A percentile compares a stretch with the other conserved stretches of the same genome.
Conservation (phyloP, 2,888 invertebrate species). For the Aproaerema taeniolella region DNA sequence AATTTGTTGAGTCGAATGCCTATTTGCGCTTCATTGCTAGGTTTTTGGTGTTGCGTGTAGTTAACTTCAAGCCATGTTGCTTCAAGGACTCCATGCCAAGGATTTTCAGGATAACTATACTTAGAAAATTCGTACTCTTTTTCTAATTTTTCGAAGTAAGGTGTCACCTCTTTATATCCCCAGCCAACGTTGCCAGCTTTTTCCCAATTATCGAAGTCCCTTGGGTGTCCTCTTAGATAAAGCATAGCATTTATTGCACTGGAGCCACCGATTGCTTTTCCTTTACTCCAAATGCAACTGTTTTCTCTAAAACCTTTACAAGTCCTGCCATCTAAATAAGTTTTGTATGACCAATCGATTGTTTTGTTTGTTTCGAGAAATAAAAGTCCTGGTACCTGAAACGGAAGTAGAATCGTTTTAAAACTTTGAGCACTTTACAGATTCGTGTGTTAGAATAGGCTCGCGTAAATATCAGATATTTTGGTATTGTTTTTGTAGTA, state of each 20-base stretch:
- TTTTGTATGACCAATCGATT: conserved; percentile 73
- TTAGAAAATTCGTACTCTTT: conserved; percentile 29
- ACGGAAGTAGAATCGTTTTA: too few species aligned
- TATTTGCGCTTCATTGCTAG: conserved; percentile 41
- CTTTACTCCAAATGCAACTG: conserved; percentile 78
- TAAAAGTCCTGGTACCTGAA: conserved; percentile 49
- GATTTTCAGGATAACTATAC: conserved; percentile 22
- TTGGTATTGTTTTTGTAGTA: too few species aligned
- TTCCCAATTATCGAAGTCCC: conserved; percentile 77
- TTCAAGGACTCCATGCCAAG: conserved; percentile 35
- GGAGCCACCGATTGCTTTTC: conserved; percentile 80
- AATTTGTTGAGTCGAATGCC: conserved; percentile 67
- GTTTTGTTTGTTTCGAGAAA: conserved; percentile 40
- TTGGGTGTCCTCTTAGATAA: conserved; percentile 74
- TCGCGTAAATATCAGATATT: not conserved
- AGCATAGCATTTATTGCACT: conserved; percentile 80
- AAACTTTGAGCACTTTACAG: too few species aligned
- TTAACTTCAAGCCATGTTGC: conserved; percentile 59
- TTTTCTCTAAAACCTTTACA: conserved; percentile 51
- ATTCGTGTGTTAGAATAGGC: too few species aligned
- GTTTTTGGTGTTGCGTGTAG: conserved; percentile 24
- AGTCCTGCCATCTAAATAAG: conserved; percentile 44
- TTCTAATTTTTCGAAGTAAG: conserved; percentile 63
- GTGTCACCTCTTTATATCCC: conserved; percentile 65
- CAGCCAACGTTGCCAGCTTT: conserved; percentile 69